A percentile compares a stretch with the other conserved stretches of the same genome.
These are phyloP conservation scores for Metalampra italica DNA, from an alignment of 2,888 invertebrate species.

Conservation along the genomic window DNA sequence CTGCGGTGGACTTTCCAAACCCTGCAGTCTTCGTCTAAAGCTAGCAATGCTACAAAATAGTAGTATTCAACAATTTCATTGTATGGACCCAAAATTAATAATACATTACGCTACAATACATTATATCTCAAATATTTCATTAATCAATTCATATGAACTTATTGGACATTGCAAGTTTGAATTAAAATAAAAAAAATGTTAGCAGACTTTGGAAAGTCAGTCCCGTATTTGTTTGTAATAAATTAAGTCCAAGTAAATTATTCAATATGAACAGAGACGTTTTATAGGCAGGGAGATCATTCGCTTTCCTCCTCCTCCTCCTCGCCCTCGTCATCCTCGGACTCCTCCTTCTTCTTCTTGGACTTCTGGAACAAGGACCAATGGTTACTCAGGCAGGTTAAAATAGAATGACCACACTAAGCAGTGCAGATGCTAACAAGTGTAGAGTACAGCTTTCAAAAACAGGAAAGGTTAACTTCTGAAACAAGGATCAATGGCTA, in stretches of 20 bases:
- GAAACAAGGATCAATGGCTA: too few relatives aligned
- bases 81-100: slow-evolving; percentile 42
- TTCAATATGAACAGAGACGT: slow-evolving; percentile 74
- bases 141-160: background rate
- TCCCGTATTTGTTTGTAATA: slow-evolving; percentile 76
- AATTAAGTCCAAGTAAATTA: slow-evolving; percentile 78
- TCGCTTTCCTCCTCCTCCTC: slow-evolving; percentile 82
- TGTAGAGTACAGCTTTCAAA: too few relatives aligned
- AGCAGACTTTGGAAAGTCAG: slow-evolving; percentile 74
- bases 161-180: background rate
- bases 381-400: slow-evolving; percentile 16
- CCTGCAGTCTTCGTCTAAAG: slow-evolving; percentile 51
- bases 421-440: too few relatives aligned
- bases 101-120: slow-evolving; percentile 9
- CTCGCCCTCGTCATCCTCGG: slow-evolving; percentile 81
- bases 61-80: slow-evolving; percentile 55
- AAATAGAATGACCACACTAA: background rate
- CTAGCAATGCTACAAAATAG: slow-evolving; percentile 45
- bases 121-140: slow-evolving; percentile 5
- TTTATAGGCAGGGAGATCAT: slow-evolving; percentile 72
- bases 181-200: slow-evolving; percentile 6
- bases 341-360: slow-evolving; percentile 81
- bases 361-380: slow-evolving; percentile 42
- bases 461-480: too few relatives aligned
- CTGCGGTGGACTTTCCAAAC: slow-evolving; percentile 74